These are phyloP conservation scores for Glyphotaelius pellucidus DNA, from an alignment of 2,888 invertebrate species.

Conservation along the genomic window DNA sequence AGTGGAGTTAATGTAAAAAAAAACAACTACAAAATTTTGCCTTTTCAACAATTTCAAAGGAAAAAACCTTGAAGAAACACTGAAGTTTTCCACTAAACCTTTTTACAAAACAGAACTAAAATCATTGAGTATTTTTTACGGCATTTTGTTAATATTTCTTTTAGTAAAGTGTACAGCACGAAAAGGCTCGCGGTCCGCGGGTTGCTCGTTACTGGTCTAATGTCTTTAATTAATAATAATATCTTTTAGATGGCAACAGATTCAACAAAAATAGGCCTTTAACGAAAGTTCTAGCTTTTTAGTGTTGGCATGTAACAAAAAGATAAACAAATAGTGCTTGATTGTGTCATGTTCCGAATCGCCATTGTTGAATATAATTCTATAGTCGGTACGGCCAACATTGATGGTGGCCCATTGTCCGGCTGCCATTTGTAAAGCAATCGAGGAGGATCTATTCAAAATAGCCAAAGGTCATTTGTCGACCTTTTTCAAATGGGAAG, in stretches of 20 bases:
- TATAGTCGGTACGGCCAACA: constrained; percentile 5
- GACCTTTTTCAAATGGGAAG: constrained; percentile 51
- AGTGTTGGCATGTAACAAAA: not conserved
- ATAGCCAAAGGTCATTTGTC: constrained; percentile 36
- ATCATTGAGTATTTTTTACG: no score
- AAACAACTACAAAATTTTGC: no score
- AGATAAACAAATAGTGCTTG: not conserved
- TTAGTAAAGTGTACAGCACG: no score
- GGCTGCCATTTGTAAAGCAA: constrained; percentile 45
- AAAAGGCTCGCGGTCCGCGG: no score
- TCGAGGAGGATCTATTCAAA: constrained; percentile 46
- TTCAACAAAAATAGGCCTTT: not conserved
- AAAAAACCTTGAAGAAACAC: no score
- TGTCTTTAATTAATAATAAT: not conserved
- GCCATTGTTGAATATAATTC: not conserved
- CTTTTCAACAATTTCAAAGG: no score
- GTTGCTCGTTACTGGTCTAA: no score
- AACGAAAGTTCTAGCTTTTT: not conserved
- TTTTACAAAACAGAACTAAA: no score
- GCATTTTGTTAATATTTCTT: no score
- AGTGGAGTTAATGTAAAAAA: no score
- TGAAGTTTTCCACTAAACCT: no score
- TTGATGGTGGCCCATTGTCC: constrained; percentile 27
- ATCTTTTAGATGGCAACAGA: not conserved
- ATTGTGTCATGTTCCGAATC: not conserved